Evolutionary conservation across 2,113 vertebrate species (phyloP).

Genomic region (Oncorhynchus tshawytscha): DNA sequence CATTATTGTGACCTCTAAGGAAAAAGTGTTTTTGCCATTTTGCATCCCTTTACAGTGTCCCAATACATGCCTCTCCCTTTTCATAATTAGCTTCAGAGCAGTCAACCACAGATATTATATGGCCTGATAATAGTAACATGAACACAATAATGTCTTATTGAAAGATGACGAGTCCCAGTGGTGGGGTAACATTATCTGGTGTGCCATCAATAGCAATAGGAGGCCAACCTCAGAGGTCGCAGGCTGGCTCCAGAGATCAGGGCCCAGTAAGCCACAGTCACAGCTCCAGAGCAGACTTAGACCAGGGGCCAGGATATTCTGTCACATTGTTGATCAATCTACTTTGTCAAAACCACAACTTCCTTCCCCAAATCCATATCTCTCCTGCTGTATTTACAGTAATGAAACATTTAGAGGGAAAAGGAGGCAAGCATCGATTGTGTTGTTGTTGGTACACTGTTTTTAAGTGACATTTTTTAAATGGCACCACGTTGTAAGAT

Average conservation of each 20-base stretch:
- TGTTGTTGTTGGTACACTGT: slow-evolving; percentile 68
- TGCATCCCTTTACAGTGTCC: not conserved
- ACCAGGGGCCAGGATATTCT: slow-evolving; percentile 60
- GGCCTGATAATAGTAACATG: slow-evolving; percentile 17
- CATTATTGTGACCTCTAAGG: not conserved
- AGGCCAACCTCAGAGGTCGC: slow-evolving; percentile 64
- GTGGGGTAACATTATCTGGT: slow-evolving; percentile 59
- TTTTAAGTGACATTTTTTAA: slow-evolving; percentile 76
- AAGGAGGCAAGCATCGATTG: slow-evolving; percentile 71
- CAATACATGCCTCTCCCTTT: not conserved
- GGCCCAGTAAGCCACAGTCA: slow-evolving; percentile 45
- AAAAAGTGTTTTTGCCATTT: not conserved
- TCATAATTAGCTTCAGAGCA: not conserved
- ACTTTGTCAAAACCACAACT: slow-evolving; percentile 64
- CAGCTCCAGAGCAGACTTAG: slow-evolving; percentile 37
- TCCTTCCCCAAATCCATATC: slow-evolving; percentile 69
- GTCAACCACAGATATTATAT: not conserved
- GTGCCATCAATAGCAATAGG: slow-evolving; percentile 63
- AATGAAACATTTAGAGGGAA: slow-evolving; percentile 73
- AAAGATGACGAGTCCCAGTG: slow-evolving; percentile 65
- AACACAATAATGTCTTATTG: slow-evolving; percentile 47
- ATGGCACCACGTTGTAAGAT: slow-evolving; percentile 66
- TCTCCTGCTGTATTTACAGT: slow-evolving; percentile 76
- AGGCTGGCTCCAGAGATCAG: slow-evolving; percentile 54
- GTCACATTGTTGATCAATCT: slow-evolving; percentile 69